phyloP scores from a whole-genome alignment of 2,888 invertebrate species.

The Ischnura elegans region DNA sequence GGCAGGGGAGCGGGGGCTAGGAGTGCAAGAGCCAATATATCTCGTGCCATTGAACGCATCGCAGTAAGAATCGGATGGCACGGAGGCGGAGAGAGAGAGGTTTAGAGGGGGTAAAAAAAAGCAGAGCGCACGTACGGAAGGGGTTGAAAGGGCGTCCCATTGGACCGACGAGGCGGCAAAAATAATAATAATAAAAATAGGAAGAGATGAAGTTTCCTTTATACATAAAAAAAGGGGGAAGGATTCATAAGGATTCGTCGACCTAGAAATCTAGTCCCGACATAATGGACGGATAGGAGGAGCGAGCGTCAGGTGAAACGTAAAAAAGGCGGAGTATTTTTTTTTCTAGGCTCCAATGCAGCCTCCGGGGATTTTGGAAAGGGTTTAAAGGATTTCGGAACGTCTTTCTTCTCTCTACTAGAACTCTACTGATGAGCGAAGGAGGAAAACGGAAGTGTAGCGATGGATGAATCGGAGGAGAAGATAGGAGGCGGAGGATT shows the following conservation, averaged over 20 bases:
- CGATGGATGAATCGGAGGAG: not conserved
- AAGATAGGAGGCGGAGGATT: not conserved
- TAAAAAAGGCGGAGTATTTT: constrained; percentile 25
- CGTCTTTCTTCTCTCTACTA: too few relatives aligned
- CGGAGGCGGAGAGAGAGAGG: not conserved
- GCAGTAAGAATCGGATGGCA: not conserved
- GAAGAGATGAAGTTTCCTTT: not conserved
- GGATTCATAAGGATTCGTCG: constrained; percentile 64
- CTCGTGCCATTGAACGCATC: not conserved
- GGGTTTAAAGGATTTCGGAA: not conserved
- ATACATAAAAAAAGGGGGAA: not conserved
- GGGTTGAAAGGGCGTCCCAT: not conserved
- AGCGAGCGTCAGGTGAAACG: not conserved
- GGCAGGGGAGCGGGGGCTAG: too few relatives aligned
- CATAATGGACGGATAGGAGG: not conserved
- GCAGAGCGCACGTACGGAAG: not conserved
- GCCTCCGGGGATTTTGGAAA: not conserved
- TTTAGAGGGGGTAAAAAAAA: not conserved
- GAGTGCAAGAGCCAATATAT: not conserved
- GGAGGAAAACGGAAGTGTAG: not conserved
- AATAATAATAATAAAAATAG: not conserved
- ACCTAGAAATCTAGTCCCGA: constrained; percentile 52
- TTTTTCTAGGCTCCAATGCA: not conserved
- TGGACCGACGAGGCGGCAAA: not conserved
- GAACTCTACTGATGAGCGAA: too few relatives aligned